phyloP scores from a whole-genome alignment of 1,140 invertebrate genomes.

The Arion vulgaris region DNA sequence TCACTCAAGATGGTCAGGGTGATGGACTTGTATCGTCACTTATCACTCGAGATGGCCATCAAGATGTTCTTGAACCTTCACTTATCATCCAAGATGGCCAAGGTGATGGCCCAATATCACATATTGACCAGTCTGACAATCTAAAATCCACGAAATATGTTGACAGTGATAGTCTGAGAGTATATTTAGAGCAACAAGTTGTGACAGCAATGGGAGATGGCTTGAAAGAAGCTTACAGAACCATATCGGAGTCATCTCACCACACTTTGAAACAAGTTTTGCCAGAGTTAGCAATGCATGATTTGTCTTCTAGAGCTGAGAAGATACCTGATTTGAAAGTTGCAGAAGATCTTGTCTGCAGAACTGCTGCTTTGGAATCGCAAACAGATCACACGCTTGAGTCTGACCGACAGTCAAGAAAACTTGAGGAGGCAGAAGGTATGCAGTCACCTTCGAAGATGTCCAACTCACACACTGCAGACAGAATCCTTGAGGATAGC shows the following conservation, averaged over 20 bases:
- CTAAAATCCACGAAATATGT: neutral
- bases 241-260: neutral
- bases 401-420: no score
- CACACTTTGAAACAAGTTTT: neutral
- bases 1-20: neutral
- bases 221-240: neutral
- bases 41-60: neutral
- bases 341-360: neutral
- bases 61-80: neutral
- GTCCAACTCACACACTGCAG: no score
- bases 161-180: neutral
- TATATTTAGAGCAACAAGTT: constrained; percentile 1
- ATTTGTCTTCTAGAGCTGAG: neutral
- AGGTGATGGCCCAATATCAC: neutral
- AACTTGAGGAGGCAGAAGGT: no score
- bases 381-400: neutral
- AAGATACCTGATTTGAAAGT: neutral
- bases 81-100: neutral
- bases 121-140: neutral
- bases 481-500: no score
- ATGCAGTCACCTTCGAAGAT: no score
- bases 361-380: neutral
- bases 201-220: constrained; percentile 17
- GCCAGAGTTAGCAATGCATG: neutral
- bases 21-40: neutral